Conservation (phyloP, 2,888 invertebrate genomes). For the Chirona hameri region DNA sequence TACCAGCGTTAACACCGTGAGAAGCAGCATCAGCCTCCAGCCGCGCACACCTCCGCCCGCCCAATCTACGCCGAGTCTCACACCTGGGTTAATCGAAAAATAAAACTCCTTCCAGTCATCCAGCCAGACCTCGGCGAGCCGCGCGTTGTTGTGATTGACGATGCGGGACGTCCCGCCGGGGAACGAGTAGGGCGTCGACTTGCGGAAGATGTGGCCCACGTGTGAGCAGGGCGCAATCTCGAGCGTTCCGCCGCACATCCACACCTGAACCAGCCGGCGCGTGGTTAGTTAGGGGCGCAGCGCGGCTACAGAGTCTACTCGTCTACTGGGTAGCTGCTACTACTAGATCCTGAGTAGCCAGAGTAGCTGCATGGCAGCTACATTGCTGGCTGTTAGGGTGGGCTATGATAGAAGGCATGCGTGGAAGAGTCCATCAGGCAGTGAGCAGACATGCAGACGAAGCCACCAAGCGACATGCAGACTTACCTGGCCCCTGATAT, state of each 20-base stretch:
- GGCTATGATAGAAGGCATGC: no score
- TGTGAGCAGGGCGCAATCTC: constrained; percentile 92
- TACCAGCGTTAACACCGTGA: not conserved
- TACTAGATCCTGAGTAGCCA: no score
- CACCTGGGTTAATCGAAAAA: constrained; percentile 97
- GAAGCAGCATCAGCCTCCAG: not conserved
- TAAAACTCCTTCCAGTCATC: constrained; percentile 99
- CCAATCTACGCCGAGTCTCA: not conserved
- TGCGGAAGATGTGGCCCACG: constrained; percentile 95
- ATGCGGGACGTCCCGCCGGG: constrained; percentile 95
- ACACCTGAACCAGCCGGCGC: constrained; percentile 62
- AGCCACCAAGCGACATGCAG: not conserved
- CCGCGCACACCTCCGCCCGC: not conserved
- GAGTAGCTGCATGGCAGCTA: no score
- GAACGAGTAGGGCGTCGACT: constrained; percentile 96
- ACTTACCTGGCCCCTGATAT: not conserved
- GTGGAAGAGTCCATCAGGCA: no score
- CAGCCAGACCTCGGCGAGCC: constrained; percentile 98
- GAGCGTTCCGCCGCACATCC: constrained; percentile 95
- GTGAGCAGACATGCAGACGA: no score
- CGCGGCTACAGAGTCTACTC: no score
- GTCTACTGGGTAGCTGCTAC: no score
- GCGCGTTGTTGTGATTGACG: constrained; percentile 98
- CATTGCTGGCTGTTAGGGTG: no score
- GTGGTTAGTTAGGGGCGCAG: not conserved